These are phyloP conservation scores for Epicampocera succincta DNA, from an alignment of 2,888 invertebrate genomes.

Conservation along the genomic window DNA sequence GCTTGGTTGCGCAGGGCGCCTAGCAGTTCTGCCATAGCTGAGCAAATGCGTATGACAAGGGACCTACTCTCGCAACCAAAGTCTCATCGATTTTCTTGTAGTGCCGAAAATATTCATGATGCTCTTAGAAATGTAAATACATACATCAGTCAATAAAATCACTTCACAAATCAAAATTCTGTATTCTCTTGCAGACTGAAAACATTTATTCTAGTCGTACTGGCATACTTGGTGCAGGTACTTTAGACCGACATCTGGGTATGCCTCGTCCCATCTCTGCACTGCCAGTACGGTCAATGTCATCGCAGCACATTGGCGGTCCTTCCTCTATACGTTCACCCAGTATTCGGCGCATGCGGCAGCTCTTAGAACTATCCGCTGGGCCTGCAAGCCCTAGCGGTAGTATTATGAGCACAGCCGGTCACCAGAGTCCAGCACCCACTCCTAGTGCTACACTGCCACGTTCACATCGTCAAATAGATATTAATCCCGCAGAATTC, in stretches of 20 bases:
- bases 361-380: conserved; percentile 88
- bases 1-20: conserved; percentile 95
- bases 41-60: conserved; percentile 91
- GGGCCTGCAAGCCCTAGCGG: conserved; percentile 83
- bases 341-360: conserved; percentile 90
- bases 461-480: conserved; percentile 88
- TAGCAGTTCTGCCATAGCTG: conserved; percentile 95
- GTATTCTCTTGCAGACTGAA: conserved; percentile 78
- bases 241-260: conserved; percentile 86
- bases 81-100: conserved; percentile 91
- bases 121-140: conserved; percentile 90
- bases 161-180: background rate
- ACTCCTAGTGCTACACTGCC: conserved; percentile 90
- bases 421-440: conserved; percentile 88
- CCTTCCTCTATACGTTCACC: conserved; percentile 85
- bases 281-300: conserved; percentile 88
- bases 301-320: conserved; percentile 87
- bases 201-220: conserved; percentile 86
- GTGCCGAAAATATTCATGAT: conserved; percentile 95
- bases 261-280: conserved; percentile 84
- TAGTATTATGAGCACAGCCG: conserved; percentile 80
- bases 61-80: conserved; percentile 87
- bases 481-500: conserved; percentile 96
- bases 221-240: conserved; percentile 85
- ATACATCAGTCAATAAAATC: too few species aligned